A percentile compares a stretch with the other conserved stretches of the same genome.
Evolutionary conservation across 2,888 invertebrate species (phyloP).

Genomic region (Tenthredo mesomela): DNA sequence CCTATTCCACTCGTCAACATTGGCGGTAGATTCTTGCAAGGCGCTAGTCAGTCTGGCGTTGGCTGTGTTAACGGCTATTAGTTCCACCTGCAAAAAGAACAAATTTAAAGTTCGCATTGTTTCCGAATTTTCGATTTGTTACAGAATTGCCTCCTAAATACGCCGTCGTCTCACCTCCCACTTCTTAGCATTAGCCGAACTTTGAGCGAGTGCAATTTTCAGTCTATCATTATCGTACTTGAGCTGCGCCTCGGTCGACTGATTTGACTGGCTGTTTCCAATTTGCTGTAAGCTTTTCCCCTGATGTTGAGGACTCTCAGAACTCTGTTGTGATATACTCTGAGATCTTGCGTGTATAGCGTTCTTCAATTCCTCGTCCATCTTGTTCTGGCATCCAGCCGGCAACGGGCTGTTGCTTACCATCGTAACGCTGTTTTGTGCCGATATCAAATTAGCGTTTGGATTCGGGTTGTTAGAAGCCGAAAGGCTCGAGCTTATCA

Average conservation of each 20-base stretch:
- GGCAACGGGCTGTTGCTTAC: conserved; percentile 76
- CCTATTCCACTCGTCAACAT: conserved; percentile 99
- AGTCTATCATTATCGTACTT: conserved; percentile 98
- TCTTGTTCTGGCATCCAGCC: conserved; percentile 71
- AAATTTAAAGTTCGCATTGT: not conserved
- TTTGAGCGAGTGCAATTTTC: conserved; percentile 96
- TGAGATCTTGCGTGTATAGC: conserved; percentile 75
- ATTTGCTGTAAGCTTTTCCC: conserved; percentile 72
- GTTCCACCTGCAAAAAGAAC: conserved; percentile 83
- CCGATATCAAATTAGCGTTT: conserved; percentile 75
- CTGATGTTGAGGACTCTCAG: conserved; percentile 85
- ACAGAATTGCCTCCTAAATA: not conserved
- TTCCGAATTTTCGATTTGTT: no score
- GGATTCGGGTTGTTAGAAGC: conserved; percentile 76
- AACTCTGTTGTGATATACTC: conserved; percentile 75
- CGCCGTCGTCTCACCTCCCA: conserved; percentile 86
- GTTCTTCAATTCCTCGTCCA: conserved; percentile 73
- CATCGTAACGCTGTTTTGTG: conserved; percentile 75
- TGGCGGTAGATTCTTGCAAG: conserved; percentile 96
- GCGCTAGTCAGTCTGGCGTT: conserved; percentile 97
- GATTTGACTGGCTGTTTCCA: conserved; percentile 70
- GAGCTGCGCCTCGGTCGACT: conserved; percentile 89
- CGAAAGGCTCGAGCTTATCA: conserved; percentile 76
- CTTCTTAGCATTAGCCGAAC: conserved; percentile 98
- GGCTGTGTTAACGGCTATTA: conserved; percentile 97